Evolutionary conservation across 2,797 vertebrate species (phyloP).

Genomic region (Tympanoctomys barrerae): DNA sequence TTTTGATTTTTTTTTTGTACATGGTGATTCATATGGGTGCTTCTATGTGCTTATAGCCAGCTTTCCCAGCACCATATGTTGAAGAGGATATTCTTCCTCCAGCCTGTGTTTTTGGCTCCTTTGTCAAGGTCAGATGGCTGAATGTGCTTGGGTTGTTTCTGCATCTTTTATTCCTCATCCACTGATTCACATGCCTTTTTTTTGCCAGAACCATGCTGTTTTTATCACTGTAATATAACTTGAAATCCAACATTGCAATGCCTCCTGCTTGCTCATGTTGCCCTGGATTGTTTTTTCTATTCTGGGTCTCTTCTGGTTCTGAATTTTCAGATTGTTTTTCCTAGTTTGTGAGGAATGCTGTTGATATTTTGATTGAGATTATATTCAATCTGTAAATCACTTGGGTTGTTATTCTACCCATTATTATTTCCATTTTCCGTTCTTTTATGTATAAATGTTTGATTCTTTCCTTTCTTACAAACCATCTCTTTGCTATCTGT

Average conservation of each 20-base stretch:
- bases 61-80: background rate
- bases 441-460: background rate
- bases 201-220: background rate
- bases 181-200: background rate
- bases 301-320: background rate
- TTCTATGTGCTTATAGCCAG: background rate
- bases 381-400: background rate
- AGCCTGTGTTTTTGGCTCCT: background rate
- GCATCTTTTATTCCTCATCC: background rate
- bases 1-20: background rate
- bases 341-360: background rate
- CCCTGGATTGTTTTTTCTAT: background rate
- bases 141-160: background rate
- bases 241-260: background rate
- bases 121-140: background rate
- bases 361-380: background rate
- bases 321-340: background rate
- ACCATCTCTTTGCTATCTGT: background rate
- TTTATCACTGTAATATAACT: background rate
- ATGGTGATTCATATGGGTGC: background rate
- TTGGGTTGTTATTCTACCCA: background rate
- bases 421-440: slow-evolving; percentile 20
- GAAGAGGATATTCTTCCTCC: background rate
- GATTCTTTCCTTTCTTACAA: slow-evolving; percentile 35
- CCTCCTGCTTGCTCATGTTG: background rate